Evolutionary conservation across 30 jellyfish, hydroid and myxozoan species (phyloP), one percentile per base, ranked within the genome.

Genomic region (Pelagia noctiluca): DNA sequence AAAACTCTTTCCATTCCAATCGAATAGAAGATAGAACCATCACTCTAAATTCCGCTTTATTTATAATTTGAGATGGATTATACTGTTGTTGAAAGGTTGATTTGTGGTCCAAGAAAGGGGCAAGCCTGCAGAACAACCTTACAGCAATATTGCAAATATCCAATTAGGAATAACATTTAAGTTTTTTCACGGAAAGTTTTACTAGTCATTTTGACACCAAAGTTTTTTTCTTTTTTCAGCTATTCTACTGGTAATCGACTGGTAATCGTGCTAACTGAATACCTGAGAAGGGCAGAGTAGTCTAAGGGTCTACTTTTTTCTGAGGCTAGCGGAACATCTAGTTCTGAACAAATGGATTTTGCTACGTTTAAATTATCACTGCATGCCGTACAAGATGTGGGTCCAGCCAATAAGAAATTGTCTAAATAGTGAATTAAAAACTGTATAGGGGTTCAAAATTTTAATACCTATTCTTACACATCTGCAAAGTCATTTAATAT

Each of bases 391-490:
- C 84, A 49, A 1, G 52, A 16, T n/a, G 91, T 68, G 12, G 91
- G 90, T n/a, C 94, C 90, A 0, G 83, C 57, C 26, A 83, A 35
- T 1, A 83, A 38, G 35, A 50, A 83, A 71, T 73, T 83, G 35
- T 83, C 92, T 1, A 82, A 66, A 49, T 87, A 82, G 36, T 82
- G 92, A 23, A 63, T 42, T n/a, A n/a, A n/a, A n/a, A n/a, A n/a
- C n/a, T n/a, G n/a, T n/a, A n/a, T n/a, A n/a, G n/a, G n/a, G n/a
- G n/a, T n/a, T n/a, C n/a, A n/a, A n/a, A n/a, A n/a, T n/a, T n/a
- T n/a, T n/a, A n/a, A n/a, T n/a, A n/a, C n/a, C n/a, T n/a, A n/a
- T n/a, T n/a, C n/a, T n/a, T n/a, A n/a, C n/a, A n/a, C n/a, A n/a
- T n/a, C n/a, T n/a, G n/a, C n/a, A n/a, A n/a, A n/a, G n/a, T n/a